phyloP scores from a whole-genome alignment of 2,888 invertebrate genomes.

The Dugesia japonica region DNA sequence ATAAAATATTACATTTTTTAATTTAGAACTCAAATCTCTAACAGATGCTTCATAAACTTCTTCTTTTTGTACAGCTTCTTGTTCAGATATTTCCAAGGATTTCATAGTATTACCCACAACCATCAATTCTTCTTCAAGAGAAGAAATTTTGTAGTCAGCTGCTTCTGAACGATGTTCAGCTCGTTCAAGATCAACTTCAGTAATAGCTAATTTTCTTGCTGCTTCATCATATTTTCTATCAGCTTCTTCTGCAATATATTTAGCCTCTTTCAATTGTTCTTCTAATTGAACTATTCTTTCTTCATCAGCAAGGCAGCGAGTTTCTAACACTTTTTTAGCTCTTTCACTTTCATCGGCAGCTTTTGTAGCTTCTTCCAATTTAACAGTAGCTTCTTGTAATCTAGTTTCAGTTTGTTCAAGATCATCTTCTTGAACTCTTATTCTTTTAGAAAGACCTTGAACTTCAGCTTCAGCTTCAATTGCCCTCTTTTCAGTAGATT shows the following conservation, averaged over 20 bases:
- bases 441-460: constrained; percentile 89
- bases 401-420: constrained; percentile 96
- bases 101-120: constrained; percentile 98
- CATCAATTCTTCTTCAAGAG: constrained; percentile 66
- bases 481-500: constrained; percentile 80
- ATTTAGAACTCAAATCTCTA: constrained; percentile 36
- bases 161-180: constrained; percentile 26
- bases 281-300: constrained; percentile 96
- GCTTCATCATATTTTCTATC: constrained; percentile 41
- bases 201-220: constrained; percentile 25
- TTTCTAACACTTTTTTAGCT: constrained; percentile 95
- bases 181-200: constrained; percentile 31
- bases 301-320: constrained; percentile 92
- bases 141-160: constrained; percentile 26
- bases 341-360: constrained; percentile 99
- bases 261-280: constrained; percentile 46
- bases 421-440: constrained; percentile 97
- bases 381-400: constrained; percentile 86
- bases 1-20: constrained; percentile 37
- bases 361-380: constrained; percentile 95
- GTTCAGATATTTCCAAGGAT: constrained; percentile 93
- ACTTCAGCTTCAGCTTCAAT: constrained; percentile 78
- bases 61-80: constrained; percentile 53
- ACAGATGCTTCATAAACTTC: constrained; percentile 38
- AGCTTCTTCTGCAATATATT: constrained; percentile 38